Evolutionary conservation across 2,113 vertebrate species (phyloP).

Genomic region (Microtus oregoni): DNA sequence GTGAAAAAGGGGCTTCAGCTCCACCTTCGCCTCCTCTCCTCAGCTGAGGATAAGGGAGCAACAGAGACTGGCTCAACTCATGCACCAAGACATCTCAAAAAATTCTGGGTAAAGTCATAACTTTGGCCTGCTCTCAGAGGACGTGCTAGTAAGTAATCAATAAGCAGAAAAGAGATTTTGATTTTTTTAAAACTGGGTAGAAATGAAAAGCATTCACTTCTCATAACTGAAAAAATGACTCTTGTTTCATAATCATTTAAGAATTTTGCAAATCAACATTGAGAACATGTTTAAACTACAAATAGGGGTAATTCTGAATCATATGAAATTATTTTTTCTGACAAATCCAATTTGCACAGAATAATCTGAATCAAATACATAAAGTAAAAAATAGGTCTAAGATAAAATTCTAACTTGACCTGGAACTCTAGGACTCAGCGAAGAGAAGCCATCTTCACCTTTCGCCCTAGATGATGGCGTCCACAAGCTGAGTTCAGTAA

Average conservation of each 20-base stretch:
- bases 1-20: neutral
- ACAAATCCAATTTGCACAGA: slow-evolving; percentile 33
- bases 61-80: neutral
- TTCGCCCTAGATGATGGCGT: neutral
- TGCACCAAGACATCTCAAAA: neutral
- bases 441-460: neutral
- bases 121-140: neutral
- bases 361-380: slow-evolving; percentile 40
- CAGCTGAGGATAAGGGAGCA: neutral
- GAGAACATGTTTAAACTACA: slow-evolving; percentile 27
- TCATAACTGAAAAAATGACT: slow-evolving; percentile 45
- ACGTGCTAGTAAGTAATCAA: slow-evolving; percentile 29
- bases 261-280: slow-evolving; percentile 2
- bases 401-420: neutral
- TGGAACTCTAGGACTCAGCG: neutral
- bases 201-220: slow-evolving; percentile 34
- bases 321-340: neutral
- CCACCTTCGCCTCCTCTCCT: neutral
- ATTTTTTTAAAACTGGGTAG: slow-evolving; percentile 7
- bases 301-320: slow-evolving; percentile 37
- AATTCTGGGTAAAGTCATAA: slow-evolving; percentile 22
- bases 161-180: neutral
- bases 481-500: neutral
- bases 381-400: neutral
- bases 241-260: slow-evolving; percentile 19